Conservation (phyloP, 1,140 invertebrate species). For the Psix sp. region DNA sequence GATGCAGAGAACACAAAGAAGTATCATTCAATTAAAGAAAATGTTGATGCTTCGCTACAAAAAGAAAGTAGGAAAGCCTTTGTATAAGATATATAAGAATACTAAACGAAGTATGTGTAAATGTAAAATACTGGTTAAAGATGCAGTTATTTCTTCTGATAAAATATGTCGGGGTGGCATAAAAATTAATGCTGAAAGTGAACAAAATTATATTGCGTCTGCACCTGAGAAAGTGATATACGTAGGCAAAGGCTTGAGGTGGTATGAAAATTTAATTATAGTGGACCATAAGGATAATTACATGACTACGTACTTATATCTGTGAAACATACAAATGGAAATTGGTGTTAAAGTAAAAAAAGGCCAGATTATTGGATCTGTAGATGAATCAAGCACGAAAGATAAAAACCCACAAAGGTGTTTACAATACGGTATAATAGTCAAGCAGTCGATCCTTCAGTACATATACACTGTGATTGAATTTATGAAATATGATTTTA, state of each 20-base stretch:
- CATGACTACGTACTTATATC: constrained; percentile 30
- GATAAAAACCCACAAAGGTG: constrained; percentile 32
- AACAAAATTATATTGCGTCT: constrained; percentile 26
- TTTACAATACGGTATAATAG: constrained; percentile 31
- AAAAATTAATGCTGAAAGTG: constrained; percentile 37
- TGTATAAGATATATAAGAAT: constrained; percentile 17
- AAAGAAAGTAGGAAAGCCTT: constrained; percentile 26
- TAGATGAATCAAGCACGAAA: constrained; percentile 29
- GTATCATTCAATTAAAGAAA: constrained; percentile 24
- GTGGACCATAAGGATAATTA: constrained; percentile 36
- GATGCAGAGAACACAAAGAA: constrained; percentile 17
- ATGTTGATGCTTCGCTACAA: constrained; percentile 11
- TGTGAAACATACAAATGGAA: constrained; percentile 33
- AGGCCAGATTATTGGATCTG: constrained; percentile 30
- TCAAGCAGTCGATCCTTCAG: constrained; percentile 26
- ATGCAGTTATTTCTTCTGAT: constrained; percentile 31
- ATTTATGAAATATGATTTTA: constrained; percentile 43
- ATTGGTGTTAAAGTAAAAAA: constrained; percentile 35
- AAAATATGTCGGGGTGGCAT: constrained; percentile 35
- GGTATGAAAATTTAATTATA: constrained; percentile 38
- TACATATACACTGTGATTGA: constrained; percentile 24
- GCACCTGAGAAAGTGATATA: constrained; percentile 34
- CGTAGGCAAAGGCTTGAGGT: constrained; percentile 35
- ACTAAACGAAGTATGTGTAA: constrained; percentile 14
- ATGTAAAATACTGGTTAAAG: constrained; percentile 27